Evolutionary conservation across 2,888 invertebrate genomes (phyloP).

Genomic region (Bursaphelenchus okinawaensis): DNA sequence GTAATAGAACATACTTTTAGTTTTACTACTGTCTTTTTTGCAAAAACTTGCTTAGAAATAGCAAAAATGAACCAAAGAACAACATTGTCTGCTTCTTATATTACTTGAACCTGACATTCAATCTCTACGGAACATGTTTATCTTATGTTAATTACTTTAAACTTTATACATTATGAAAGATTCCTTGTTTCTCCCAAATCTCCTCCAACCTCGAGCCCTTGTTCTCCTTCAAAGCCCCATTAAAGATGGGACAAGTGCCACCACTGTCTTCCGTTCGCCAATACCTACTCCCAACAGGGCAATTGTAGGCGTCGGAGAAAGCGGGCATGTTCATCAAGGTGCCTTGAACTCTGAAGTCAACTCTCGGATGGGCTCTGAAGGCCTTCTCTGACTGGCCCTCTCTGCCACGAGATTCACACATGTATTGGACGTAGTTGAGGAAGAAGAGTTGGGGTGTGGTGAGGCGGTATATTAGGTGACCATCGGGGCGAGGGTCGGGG

Average conservation of each 20-base stretch:
- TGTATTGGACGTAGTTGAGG: not conserved
- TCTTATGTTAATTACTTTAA: not conserved
- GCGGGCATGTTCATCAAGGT: slow-evolving; percentile 53
- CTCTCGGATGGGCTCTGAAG: not conserved
- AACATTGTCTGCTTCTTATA: too few relatives aligned
- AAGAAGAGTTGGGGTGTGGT: not conserved
- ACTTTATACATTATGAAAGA: not conserved
- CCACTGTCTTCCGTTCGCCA: not conserved
- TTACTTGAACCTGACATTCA: too few relatives aligned
- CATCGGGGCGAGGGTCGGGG: not conserved
- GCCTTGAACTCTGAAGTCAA: slow-evolving; percentile 41
- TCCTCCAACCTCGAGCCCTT: not conserved
- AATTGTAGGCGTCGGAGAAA: slow-evolving; percentile 53
- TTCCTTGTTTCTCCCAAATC: not conserved
- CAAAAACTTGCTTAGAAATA: too few relatives aligned
- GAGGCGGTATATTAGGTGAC: not conserved
- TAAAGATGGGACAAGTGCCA: not conserved
- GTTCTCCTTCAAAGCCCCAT: not conserved
- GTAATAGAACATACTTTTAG: too few relatives aligned
- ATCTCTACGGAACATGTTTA: too few relatives aligned
- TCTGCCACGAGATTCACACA: not conserved
- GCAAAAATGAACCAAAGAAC: too few relatives aligned
- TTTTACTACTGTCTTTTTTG: too few relatives aligned
- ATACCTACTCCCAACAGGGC: slow-evolving; percentile 46
- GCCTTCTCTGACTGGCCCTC: not conserved